Evolutionary conservation across 2,888 invertebrate species (phyloP), one percentile per base, ranked within the genome.

Genomic region (Embidobia sp.): DNA sequence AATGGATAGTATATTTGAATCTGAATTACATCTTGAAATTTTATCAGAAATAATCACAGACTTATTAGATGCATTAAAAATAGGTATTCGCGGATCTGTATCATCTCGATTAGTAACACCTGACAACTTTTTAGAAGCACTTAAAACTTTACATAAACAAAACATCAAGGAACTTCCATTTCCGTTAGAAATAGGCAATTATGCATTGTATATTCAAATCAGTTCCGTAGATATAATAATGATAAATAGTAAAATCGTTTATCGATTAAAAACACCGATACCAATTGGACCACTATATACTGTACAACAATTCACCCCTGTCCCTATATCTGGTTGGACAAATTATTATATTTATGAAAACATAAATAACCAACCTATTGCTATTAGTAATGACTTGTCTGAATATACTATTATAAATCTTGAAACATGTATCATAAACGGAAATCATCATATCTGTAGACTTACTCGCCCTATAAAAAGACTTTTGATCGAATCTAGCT

Each of bases 331-430:
- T 1, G 46, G 26, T 1, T 46, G 27, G 27, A 46, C 27, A 8
- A 46, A 46, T 15, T 46, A 46, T 46, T 46, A 46, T 27, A 46
- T 46, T 7, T 46, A 46, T 15, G 46, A 46, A 15, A 46, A 46
- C 8, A 46, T 46, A 46, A 46, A 46, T 26, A 46, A 46, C 13
- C 46, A 46, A 27, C 46, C 46, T 1, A 46, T 46, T 26, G 26
- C 46, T 1, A 40, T 40, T 40, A 40, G 40, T 40, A 7, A 15
- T 8, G 18, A 40, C 11, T 7, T 6, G 16, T 11, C 46, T 7
- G 13, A 26, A 2, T 46, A 27, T 15, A 46, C 46, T 27, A 27
- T 15, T 1, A 13, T 46, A 27, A 27, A 46, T 6, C 10, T 27
- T 13, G 11, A 27, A 0, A 13, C 46, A 7, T 46, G 46, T 27